A percentile compares a stretch with the other conserved stretches of the same genome.
phyloP scores from a whole-genome alignment of 1,140 invertebrate genomes.

The Lasaia peninsularis region DNA sequence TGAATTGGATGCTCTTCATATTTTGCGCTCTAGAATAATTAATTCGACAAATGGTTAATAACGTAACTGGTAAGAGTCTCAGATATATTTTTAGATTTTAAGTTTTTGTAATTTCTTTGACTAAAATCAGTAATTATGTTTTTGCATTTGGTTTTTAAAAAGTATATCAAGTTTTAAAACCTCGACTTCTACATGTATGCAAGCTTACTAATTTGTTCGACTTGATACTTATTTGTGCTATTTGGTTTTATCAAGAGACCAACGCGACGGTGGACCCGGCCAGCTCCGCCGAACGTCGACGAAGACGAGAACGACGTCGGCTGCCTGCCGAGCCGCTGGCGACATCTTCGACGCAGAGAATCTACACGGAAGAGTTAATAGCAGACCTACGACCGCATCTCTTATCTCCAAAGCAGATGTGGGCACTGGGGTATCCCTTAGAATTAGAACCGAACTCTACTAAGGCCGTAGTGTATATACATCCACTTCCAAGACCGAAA shows the following conservation, averaged over 20 bases:
- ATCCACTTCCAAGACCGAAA: slow-evolving; percentile 57
- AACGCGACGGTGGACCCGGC: slow-evolving; percentile 48
- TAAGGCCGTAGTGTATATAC: slow-evolving; percentile 81
- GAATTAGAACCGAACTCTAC: slow-evolving; percentile 79
- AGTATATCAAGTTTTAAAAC: neutral
- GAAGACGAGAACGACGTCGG: slow-evolving; percentile 57
- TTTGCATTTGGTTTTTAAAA: neutral
- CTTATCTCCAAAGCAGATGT: slow-evolving; percentile 81
- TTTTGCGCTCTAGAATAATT: neutral
- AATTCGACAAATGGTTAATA: too few relatives aligned
- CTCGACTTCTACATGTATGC: slow-evolving; percentile 68
- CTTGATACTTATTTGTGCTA: slow-evolving; percentile 60
- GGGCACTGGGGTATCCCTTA: slow-evolving; percentile 85
- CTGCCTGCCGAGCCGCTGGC: slow-evolving; percentile 57
- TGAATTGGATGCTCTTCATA: neutral
- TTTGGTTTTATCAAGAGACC: slow-evolving; percentile 63
- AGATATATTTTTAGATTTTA: neutral
- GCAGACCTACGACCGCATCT: slow-evolving; percentile 78
- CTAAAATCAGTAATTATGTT: too few relatives aligned
- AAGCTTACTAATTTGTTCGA: slow-evolving; percentile 56
- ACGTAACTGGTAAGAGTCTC: neutral
- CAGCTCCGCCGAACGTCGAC: slow-evolving; percentile 55
- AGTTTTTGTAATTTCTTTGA: neutral
- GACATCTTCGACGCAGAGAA: slow-evolving; percentile 48
- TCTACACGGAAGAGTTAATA: slow-evolving; percentile 56